phyloP scores from a whole-genome alignment of 1,140 invertebrate species.

The Homarus americanus region DNA sequence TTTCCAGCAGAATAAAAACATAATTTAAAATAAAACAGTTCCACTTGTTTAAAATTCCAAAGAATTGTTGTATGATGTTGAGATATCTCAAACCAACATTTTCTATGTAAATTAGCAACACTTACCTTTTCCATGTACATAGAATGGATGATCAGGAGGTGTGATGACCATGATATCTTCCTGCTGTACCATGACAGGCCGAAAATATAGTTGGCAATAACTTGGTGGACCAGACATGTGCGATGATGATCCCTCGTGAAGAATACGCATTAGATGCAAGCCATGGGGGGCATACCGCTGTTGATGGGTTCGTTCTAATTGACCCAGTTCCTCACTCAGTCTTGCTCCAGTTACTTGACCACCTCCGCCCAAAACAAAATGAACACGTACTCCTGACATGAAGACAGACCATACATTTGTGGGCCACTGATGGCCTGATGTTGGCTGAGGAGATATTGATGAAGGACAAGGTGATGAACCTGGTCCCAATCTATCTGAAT shows the following conservation, averaged over 20 bases:
- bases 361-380: slow-evolving; percentile 74
- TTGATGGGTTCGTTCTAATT: slow-evolving; percentile 75
- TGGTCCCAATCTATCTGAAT: slow-evolving; percentile 40
- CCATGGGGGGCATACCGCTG: slow-evolving; percentile 75
- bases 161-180: slow-evolving; percentile 72
- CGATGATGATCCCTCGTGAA: slow-evolving; percentile 51
- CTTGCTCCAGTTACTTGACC: slow-evolving; percentile 72
- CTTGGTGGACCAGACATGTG: slow-evolving; percentile 31
- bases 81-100: no score
- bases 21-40: no score
- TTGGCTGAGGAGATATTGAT: slow-evolving; percentile 61
- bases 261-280: slow-evolving; percentile 60
- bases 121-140: slow-evolving; percentile 74
- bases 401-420: slow-evolving; percentile 76
- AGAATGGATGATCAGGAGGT: slow-evolving; percentile 74
- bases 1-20: no score
- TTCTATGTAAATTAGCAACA: no score
- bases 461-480: slow-evolving; percentile 64
- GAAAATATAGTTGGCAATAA: slow-evolving; percentile 70
- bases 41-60: no score
- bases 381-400: slow-evolving; percentile 75
- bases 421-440: slow-evolving; percentile 69
- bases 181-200: slow-evolving; percentile 70
- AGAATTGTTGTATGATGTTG: no score
- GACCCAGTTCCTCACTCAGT: slow-evolving; percentile 70